Conservation (phyloP, 2,888 invertebrate species). For the Onchidella celtica region DNA sequence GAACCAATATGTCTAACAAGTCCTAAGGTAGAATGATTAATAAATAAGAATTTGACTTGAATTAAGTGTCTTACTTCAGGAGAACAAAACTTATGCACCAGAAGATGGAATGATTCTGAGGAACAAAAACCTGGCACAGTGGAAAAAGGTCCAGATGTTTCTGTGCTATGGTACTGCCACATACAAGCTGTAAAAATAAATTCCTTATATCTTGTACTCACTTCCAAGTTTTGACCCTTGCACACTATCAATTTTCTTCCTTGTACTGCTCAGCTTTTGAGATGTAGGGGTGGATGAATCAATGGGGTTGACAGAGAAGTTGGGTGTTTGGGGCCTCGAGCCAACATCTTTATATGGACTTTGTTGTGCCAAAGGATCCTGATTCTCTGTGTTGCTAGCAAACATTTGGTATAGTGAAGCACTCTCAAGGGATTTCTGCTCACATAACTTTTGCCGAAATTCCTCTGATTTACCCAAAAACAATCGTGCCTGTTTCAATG, state of each 20-base stretch:
- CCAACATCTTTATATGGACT: not conserved
- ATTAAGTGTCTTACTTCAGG: too few relatives aligned
- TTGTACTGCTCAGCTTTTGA: not conserved
- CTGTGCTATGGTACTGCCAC: too few relatives aligned
- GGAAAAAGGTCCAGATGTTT: too few relatives aligned
- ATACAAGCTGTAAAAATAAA: too few relatives aligned
- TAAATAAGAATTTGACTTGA: too few relatives aligned
- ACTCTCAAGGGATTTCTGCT: slow-evolving; percentile 4
- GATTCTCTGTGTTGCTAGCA: not conserved
- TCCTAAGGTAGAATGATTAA: too few relatives aligned
- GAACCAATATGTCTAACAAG: too few relatives aligned
- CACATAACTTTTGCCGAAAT: not conserved
- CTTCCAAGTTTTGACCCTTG: slow-evolving; percentile 39
- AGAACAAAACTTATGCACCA: too few relatives aligned
- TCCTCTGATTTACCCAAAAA: slow-evolving; percentile 39
- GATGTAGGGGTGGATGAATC: slow-evolving; percentile 14
- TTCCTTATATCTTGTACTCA: slow-evolving; percentile 10
- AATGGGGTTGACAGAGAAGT: not conserved
- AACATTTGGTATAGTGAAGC: slow-evolving; percentile 14
- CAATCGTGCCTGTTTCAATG: slow-evolving; percentile 30
- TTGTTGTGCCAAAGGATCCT: not conserved
- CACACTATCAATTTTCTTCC: slow-evolving; percentile 9
- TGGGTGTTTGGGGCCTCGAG: not conserved
- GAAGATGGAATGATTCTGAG: too few relatives aligned
- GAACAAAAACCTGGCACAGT: too few relatives aligned